Conservation (phyloP, 2,888 invertebrate genomes). For the Heliconius ismenius region DNA sequence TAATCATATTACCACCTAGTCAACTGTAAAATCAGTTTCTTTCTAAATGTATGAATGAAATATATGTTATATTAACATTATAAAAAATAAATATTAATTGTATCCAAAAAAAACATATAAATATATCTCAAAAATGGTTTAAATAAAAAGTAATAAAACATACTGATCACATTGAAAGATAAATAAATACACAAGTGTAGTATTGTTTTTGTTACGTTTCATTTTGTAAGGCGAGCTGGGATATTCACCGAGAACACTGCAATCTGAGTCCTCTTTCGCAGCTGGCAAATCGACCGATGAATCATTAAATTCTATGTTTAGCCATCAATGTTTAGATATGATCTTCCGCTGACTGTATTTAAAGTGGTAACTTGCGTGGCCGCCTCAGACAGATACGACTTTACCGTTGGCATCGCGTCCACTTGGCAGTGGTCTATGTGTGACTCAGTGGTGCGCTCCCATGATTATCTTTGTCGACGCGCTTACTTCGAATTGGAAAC, state of each 20-base stretch:
- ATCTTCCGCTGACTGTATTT: slow-evolving; percentile 47
- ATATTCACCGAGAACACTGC: slow-evolving; percentile 64
- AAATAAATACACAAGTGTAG: slow-evolving; percentile 36
- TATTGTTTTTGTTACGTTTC: slow-evolving; percentile 53
- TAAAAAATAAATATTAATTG: too few relatives aligned
- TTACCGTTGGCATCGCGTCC: slow-evolving; percentile 53
- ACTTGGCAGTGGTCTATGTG: slow-evolving; percentile 66
- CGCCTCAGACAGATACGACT: slow-evolving; percentile 53
- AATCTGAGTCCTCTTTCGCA: slow-evolving; percentile 69
- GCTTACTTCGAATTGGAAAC: slow-evolving; percentile 48
- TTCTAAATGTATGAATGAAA: not conserved
- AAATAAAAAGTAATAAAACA: not conserved
- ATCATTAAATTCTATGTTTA: slow-evolving; percentile 62
- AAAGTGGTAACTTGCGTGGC: slow-evolving; percentile 60
- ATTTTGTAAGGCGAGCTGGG: slow-evolving; percentile 63
- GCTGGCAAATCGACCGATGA: slow-evolving; percentile 67
- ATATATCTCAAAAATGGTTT: not conserved
- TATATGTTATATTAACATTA: not conserved
- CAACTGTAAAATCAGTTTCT: not conserved
- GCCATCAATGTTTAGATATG: slow-evolving; percentile 47
- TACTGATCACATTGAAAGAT: slow-evolving; percentile 28
- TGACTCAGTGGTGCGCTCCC: slow-evolving; percentile 72
- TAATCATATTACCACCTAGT: not conserved
- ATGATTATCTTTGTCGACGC: slow-evolving; percentile 60
- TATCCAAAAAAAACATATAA: too few relatives aligned